Evolutionary conservation across 2,888 invertebrate species (phyloP), one percentile per base, ranked within the genome.

Genomic region (Polia nebulosa): DNA sequence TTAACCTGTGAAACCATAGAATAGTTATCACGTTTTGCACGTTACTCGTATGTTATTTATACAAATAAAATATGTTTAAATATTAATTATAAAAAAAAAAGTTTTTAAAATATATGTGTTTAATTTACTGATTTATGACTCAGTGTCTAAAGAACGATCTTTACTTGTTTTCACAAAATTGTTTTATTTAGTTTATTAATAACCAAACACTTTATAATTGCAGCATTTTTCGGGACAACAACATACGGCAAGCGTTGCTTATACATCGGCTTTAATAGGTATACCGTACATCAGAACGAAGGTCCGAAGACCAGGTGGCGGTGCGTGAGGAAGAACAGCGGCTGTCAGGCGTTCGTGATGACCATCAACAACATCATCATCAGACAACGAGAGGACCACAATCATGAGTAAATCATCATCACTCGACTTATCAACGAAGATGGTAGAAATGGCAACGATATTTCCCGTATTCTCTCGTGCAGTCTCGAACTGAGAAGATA

Each of bases 281-380:
- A 88, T 72, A 94, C 91, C 0, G 81, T 94, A 2, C 94, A 94
- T 66, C 94, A 94, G 76, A 88, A 93, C 58, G 94, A 95, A 76
- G 94, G 94, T 2, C 51, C 82, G 3, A 92, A 90, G 79, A 88
- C 89, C 1, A 80, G 92, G 20, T 93, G 93, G 93, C 80, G 92
- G 41, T 93, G 93, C 56, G 83, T 88, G 2, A 91, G 83, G 84
- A 92, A 91, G 71, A 87, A 79, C 3, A 76, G 61, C 0, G 92
- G 93, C 3, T 93, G 93, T 66, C 72, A 81, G 2, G 90, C 92
- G 0, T 91, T 91, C 66, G 88, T 93, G 15, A 90, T 88, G n/a
- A 93, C 93, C 0, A 88, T 91, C 32, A 88, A 84, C 71, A 85
- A 87, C 34, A 69, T 86, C n/a, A 88, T 89, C 45, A 80, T 89